phyloP scores from a whole-genome alignment of 2,888 invertebrate genomes.

The Lithophane leautieri region DNA sequence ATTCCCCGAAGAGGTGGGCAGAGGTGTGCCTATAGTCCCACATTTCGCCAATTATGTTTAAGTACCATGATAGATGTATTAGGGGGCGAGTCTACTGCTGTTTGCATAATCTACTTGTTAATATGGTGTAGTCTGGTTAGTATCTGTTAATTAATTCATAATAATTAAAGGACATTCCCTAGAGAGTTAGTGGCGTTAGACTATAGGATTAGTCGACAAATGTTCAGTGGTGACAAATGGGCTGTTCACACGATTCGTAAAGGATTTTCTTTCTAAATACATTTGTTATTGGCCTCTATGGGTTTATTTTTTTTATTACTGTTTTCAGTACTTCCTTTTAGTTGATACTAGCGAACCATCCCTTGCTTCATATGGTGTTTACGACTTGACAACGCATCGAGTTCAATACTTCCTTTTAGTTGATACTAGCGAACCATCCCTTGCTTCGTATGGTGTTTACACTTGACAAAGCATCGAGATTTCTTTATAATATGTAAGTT shows the following conservation, averaged over 20 bases:
- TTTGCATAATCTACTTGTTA: slow-evolving; percentile 42
- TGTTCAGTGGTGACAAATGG: slow-evolving; percentile 19
- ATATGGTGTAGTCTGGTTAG: slow-evolving; percentile 15
- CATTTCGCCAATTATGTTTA: no score
- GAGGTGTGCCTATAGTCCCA: no score
- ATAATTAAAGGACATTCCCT: slow-evolving; percentile 19
- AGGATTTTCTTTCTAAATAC: background rate
- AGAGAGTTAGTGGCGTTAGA: slow-evolving; percentile 3
- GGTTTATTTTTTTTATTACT: background rate
- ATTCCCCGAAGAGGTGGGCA: no score
- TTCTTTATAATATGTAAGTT: no score
- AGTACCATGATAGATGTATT: no score
- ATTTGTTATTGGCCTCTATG: background rate
- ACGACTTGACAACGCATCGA: no score
- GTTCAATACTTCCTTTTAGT: background rate
- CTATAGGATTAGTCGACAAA: background rate
- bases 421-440: no score
- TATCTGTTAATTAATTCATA: slow-evolving; percentile 14
- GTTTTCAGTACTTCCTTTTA: background rate
- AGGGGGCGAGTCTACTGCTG: no score
- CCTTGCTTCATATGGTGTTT: no score
- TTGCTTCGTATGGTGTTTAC: no score
- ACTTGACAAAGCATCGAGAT: no score
- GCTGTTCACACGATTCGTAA: slow-evolving; percentile 21
- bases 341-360: background rate